Conservation (phyloP, 1,140 invertebrate species). For the Drosophila serrata region DNA sequence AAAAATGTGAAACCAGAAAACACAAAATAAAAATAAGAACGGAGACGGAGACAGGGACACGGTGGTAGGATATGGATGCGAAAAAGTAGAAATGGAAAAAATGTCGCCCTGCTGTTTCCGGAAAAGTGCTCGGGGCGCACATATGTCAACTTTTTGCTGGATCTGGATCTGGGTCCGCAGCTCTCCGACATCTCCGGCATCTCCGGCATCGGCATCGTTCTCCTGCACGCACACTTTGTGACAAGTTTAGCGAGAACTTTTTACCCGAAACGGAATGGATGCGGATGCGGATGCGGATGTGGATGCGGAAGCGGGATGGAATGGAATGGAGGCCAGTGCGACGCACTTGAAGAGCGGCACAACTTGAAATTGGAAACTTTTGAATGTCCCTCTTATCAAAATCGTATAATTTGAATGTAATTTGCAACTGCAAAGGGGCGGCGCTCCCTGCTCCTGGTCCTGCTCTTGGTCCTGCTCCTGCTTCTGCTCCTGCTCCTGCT, state of each 20-base stretch:
- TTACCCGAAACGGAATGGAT: slow-evolving; percentile 18
- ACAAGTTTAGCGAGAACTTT: slow-evolving; percentile 74
- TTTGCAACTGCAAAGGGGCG: slow-evolving; percentile 80
- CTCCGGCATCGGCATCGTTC: slow-evolving; percentile 33
- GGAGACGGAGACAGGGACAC: background rate
- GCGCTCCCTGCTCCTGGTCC: slow-evolving; percentile 23
- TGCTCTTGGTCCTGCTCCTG: background rate
- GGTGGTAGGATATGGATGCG: slow-evolving; percentile 6
- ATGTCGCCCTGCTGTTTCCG: slow-evolving; percentile 80
- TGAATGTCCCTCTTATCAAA: slow-evolving; percentile 84
- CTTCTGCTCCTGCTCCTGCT: background rate
- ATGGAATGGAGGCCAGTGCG: slow-evolving; percentile 10
- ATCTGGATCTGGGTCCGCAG: slow-evolving; percentile 26
- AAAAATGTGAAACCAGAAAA: slow-evolving; percentile 13
- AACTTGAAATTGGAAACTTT: slow-evolving; percentile 85
- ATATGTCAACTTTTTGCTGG: slow-evolving; percentile 83
- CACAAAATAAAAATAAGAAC: slow-evolving; percentile 17
- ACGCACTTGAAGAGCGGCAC: slow-evolving; percentile 71
- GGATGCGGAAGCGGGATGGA: background rate
- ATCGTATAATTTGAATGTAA: slow-evolving; percentile 85
- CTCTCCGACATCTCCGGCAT: background rate
- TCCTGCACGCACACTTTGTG: slow-evolving; percentile 49
- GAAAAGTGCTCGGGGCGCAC: slow-evolving; percentile 84
- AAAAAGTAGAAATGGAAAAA: slow-evolving; percentile 59
- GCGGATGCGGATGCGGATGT: background rate